Evolutionary conservation across 35 echinoderm and acorn worm genomes (phyloP).

Genomic region (Strongylocentrotus purpuratus): DNA sequence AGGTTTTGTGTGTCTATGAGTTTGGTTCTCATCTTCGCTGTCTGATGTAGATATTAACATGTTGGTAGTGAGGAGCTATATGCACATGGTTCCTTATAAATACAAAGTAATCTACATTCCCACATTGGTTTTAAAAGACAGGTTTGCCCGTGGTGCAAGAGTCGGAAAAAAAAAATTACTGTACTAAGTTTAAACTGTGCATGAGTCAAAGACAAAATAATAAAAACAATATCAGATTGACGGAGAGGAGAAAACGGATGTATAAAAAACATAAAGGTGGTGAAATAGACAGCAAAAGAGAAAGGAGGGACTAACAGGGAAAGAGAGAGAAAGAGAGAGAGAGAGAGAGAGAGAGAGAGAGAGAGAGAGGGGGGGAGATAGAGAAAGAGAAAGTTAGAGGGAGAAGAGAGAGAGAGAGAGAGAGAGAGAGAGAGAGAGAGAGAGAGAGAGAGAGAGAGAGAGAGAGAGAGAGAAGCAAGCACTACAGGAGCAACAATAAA

Average conservation of each 20-base stretch:
- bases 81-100: too few species aligned
- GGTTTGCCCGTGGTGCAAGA: neutral
- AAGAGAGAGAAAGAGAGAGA: neutral
- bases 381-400: neutral
- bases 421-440: neutral
- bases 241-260: neutral
- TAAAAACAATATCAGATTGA: neutral
- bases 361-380: neutral
- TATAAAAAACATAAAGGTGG: neutral
- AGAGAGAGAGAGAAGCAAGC: neutral
- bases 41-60: slow-evolving; percentile 19
- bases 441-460: neutral
- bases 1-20: neutral
- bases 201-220: neutral
- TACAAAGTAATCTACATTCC: neutral
- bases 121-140: neutral
- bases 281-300: neutral
- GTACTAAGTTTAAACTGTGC: neutral
- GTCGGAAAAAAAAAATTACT: too few species aligned
- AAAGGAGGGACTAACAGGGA: neutral
- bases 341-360: neutral
- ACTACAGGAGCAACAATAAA: neutral
- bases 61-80: neutral
- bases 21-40: neutral
- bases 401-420: neutral